Evolutionary conservation across 2,797 vertebrate genomes (phyloP).

Genomic region (Anisognathus igniventris): DNA sequence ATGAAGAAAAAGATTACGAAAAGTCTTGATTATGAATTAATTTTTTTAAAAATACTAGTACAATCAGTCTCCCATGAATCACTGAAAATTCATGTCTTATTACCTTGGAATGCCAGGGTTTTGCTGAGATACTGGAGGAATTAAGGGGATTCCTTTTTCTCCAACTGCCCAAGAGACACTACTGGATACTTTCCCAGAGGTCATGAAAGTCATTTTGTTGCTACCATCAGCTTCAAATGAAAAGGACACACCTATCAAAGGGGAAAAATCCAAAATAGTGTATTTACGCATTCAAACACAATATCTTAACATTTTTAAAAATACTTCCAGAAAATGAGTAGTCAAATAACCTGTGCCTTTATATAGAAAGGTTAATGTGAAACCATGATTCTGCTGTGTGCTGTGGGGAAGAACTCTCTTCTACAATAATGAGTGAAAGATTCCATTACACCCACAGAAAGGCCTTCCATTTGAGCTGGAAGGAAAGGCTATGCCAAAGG

Average conservation of each 20-base stretch:
- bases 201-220: constrained; percentile 86
- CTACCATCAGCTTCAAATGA: constrained; percentile 91
- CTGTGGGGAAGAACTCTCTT: background rate
- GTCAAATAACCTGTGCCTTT: background rate
- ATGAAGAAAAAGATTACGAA: background rate
- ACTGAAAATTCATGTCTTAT: background rate
- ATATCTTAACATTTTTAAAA: background rate
- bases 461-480: background rate
- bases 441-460: background rate
- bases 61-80: background rate
- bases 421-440: background rate
- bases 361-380: background rate
- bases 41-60: background rate
- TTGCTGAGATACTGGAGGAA: constrained; percentile 82
- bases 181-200: constrained; percentile 91
- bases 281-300: background rate
- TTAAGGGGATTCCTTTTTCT: constrained; percentile 84
- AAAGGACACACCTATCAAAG: constrained; percentile 84
- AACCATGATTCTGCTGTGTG: background rate
- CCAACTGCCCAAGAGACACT: constrained; percentile 90
- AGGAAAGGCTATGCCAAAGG: background rate
- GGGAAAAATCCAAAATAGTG: background rate
- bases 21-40: background rate
- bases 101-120: constrained; percentile 81
- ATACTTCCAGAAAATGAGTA: background rate